Conservation (phyloP, 2,888 invertebrate genomes). For the Itoplectis maculator region DNA sequence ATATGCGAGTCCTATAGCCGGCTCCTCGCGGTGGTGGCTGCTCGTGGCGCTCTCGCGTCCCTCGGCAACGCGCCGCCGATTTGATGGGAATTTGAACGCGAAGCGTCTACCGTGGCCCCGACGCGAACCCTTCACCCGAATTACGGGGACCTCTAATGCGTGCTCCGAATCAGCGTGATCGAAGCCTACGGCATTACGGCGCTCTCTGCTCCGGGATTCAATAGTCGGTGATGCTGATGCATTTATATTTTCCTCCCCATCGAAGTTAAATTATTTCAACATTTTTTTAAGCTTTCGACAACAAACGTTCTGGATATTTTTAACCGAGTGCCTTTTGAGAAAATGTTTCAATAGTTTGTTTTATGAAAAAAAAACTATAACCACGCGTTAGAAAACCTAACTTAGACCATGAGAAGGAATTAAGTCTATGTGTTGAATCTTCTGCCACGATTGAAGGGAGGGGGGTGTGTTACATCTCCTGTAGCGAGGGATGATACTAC, state of each 20-base stretch:
- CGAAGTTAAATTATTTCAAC: neutral
- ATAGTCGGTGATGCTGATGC: neutral
- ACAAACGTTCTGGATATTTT: neutral
- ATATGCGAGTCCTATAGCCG: slow-evolving; percentile 64
- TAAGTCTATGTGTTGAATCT: neutral
- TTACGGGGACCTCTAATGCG: slow-evolving; percentile 73
- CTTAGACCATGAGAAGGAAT: neutral
- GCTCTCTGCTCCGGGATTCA: neutral
- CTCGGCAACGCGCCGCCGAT: slow-evolving; percentile 49
- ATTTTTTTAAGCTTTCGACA: neutral
- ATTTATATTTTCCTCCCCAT: neutral
- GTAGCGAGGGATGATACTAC: no score
- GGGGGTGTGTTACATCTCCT: no score
- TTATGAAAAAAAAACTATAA: no score
- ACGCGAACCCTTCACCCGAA: slow-evolving; percentile 65
- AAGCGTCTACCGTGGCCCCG: slow-evolving; percentile 60
- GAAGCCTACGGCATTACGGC: slow-evolving; percentile 55
- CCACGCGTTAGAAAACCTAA: no score
- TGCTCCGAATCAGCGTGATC: slow-evolving; percentile 63
- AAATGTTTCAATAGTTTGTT: no score
- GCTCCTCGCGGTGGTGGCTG: slow-evolving; percentile 28
- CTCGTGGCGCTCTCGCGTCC: slow-evolving; percentile 31
- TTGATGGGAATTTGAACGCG: slow-evolving; percentile 75
- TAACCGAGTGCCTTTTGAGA: no score
- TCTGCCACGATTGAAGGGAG: no score